Evolutionary conservation across 2,113 vertebrate genomes (phyloP).

Genomic region (Lycaon pictus): DNA sequence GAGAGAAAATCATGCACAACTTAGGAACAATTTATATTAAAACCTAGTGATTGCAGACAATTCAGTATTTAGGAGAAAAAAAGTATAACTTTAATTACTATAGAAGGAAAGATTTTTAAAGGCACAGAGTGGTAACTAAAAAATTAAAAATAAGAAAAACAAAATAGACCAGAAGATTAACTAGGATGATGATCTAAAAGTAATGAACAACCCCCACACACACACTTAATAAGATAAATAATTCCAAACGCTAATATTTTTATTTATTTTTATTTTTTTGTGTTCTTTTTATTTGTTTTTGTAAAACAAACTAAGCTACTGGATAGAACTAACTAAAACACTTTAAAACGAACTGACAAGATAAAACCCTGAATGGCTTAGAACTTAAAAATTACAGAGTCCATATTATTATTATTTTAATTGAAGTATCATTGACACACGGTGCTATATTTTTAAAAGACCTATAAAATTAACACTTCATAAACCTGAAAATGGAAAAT

Average conservation of each 20-base stretch:
- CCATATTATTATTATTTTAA: neutral
- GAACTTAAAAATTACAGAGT: neutral
- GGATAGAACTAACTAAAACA: neutral
- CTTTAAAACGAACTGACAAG: neutral
- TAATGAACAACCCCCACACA: neutral
- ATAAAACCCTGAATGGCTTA: neutral
- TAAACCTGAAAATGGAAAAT: neutral
- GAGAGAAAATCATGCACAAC: neutral
- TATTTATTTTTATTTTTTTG: neutral
- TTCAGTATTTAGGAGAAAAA: neutral
- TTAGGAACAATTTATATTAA: neutral
- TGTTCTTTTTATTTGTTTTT: neutral
- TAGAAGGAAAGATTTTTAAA: neutral
- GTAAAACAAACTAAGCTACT: neutral
- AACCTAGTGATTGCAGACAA: neutral
- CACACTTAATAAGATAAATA: neutral
- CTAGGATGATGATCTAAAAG: neutral
- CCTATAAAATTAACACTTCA: neutral
- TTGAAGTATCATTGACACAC: neutral
- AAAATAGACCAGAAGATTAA: neutral
- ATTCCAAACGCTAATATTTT: neutral
- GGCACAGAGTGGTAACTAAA: neutral
- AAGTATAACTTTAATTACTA: neutral
- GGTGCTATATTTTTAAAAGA: neutral
- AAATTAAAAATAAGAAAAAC: neutral